A percentile compares a stretch with the other conserved stretches of the same genome.
Conservation (phyloP, 2,113 vertebrate species). For the Pristiophorus japonicus region DNA sequence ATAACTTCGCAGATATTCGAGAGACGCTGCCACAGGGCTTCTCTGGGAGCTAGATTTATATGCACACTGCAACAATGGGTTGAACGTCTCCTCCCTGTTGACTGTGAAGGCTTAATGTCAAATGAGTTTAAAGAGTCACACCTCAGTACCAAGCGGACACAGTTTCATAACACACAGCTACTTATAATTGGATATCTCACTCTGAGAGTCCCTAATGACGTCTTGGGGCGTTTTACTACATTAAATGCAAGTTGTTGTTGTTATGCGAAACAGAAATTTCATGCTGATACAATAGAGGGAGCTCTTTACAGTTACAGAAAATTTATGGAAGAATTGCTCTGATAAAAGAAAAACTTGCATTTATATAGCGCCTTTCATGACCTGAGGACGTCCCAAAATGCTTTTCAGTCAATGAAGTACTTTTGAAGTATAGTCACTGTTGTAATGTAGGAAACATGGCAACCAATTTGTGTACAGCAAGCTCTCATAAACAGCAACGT, state of each 20-base stretch:
- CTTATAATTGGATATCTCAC: not conserved
- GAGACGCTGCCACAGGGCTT: not conserved
- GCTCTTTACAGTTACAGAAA: not conserved
- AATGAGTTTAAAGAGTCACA: not conserved
- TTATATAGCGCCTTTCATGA: not conserved
- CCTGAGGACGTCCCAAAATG: not conserved
- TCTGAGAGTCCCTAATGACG: not conserved
- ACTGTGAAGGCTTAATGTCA: not conserved
- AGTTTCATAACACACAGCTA: not conserved
- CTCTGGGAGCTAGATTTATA: not conserved
- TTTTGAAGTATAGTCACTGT: not conserved
- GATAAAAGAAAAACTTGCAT: not conserved
- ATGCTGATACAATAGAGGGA: too few species aligned
- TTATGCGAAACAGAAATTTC: not conserved
- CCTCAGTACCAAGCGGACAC: not conserved
- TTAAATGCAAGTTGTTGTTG: not conserved
- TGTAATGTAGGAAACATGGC: not conserved
- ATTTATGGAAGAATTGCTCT: not conserved
- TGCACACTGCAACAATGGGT: too few species aligned
- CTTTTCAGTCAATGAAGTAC: not conserved
- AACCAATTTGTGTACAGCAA: not conserved
- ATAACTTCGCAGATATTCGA: not conserved
- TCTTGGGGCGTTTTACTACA: not conserved
- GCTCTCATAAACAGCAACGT: not conserved
- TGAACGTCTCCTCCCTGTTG: not conserved